These are phyloP conservation scores for Gambusia affinis DNA, from an alignment of 2,113 vertebrate genomes.

Conservation along the genomic window DNA sequence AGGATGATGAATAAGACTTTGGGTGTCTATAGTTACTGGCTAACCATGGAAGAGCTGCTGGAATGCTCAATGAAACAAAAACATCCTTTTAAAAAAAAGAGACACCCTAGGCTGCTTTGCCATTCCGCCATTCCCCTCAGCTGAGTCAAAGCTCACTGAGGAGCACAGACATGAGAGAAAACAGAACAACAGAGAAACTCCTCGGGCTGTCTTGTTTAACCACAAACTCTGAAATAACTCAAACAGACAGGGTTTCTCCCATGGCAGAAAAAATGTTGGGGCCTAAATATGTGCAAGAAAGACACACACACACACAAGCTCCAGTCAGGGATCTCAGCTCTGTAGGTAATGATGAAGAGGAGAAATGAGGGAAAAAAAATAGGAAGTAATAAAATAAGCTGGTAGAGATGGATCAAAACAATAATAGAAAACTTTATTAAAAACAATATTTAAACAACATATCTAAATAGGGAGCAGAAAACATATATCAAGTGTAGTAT, in stretches of 20 bases:
- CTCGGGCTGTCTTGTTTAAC: slow-evolving; percentile 59
- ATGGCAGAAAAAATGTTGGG: slow-evolving; percentile 32
- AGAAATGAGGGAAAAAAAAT: slow-evolving; percentile 5
- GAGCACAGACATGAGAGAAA: slow-evolving; percentile 55
- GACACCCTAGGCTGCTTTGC: slow-evolving; percentile 8
- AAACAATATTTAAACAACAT: background rate
- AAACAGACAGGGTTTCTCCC: slow-evolving; percentile 60
- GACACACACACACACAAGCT: slow-evolving; percentile 2
- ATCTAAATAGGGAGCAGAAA: no score
- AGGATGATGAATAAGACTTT: background rate
- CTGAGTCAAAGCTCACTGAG: slow-evolving; percentile 58
- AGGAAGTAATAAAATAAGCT: no score
- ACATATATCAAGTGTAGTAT: no score
- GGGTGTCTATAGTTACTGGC: background rate
- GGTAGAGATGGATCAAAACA: no score
- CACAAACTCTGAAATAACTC: slow-evolving; percentile 68
- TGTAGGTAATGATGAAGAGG: slow-evolving; percentile 22
- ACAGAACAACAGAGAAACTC: slow-evolving; percentile 57
- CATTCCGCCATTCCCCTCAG: slow-evolving; percentile 30
- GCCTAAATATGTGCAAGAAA: slow-evolving; percentile 39
- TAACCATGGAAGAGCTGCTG: background rate
- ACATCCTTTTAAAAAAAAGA: slow-evolving; percentile 11
- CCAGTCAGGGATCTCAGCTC: slow-evolving; percentile 14
- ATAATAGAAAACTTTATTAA: background rate
- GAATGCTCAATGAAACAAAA: slow-evolving; percentile 23